Evolutionary conservation across 2,797 vertebrate genomes (phyloP).

Genomic region (Champsocephalus esox): DNA sequence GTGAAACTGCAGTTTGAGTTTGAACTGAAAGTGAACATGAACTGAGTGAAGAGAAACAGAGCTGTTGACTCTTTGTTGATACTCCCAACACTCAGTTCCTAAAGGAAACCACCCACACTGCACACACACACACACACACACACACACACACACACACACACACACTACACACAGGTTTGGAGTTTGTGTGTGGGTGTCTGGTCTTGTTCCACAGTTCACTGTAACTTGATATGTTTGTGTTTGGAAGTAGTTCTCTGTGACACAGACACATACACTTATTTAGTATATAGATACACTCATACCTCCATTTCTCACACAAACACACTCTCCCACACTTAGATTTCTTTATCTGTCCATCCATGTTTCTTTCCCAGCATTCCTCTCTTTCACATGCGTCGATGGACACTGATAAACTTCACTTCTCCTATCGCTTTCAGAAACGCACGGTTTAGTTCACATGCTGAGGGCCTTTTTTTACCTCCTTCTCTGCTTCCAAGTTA

Average conservation of each 20-base stretch:
- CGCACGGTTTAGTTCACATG: background rate
- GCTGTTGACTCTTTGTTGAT: conserved; percentile 44
- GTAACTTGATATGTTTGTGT: conserved; percentile 56
- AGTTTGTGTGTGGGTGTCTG: background rate
- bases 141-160: conserved; percentile 11
- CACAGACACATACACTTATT: conserved; percentile 1
- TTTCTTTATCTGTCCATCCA: background rate
- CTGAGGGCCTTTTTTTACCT: background rate
- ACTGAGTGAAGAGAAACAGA: conserved; percentile 11
- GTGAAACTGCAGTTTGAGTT: background rate
- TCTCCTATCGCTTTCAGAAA: background rate
- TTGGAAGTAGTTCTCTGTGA: conserved; percentile 17
- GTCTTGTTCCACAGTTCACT: conserved; percentile 47
- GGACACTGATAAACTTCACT: background rate
- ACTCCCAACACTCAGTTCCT: conserved; percentile 47
- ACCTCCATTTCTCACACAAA: background rate
- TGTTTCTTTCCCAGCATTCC: conserved; percentile 1
- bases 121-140: conserved; percentile 8
- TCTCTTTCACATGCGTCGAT: background rate
- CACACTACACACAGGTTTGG: conserved; percentile 6
- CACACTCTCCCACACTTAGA: background rate
- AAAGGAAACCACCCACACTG: conserved; percentile 18
- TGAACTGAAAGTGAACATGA: conserved; percentile 38
- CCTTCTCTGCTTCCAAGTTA: background rate
- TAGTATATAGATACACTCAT: background rate